Conservation (phyloP, 2,888 invertebrate genomes). For the Spisula solida region DNA sequence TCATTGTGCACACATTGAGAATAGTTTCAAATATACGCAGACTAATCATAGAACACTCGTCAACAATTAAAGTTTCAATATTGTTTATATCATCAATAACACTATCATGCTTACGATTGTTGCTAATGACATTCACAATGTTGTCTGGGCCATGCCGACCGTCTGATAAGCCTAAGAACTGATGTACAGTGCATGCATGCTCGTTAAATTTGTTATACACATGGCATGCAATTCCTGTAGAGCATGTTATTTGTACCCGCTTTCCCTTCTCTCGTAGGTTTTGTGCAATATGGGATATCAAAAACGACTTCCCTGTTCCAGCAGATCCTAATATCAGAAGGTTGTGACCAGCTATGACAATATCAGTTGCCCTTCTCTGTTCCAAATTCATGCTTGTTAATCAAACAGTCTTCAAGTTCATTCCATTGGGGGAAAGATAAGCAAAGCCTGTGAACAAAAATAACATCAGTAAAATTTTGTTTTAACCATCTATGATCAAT, state of each 20-base stretch:
- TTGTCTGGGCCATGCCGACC: constrained; percentile 52
- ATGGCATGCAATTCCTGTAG: constrained; percentile 61
- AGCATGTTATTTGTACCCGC: constrained; percentile 59
- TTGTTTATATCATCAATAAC: constrained; percentile 32
- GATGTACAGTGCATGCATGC: constrained; percentile 47
- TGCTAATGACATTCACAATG: constrained; percentile 45
- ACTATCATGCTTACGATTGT: constrained; percentile 41
- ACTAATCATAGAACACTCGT: constrained; percentile 62
- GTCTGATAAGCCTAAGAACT: constrained; percentile 58
- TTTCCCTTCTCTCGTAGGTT: constrained; percentile 37
- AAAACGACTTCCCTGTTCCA: constrained; percentile 58
- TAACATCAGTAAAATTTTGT: too few species aligned
- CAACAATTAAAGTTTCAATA: constrained; percentile 49
- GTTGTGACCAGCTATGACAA: constrained; percentile 32
- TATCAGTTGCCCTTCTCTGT: constrained; percentile 32
- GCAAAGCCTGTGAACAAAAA: too few species aligned
- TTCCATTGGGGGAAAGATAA: too few species aligned
- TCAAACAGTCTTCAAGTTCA: too few species aligned
- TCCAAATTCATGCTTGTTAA: constrained; percentile 39
- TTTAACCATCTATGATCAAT: too few species aligned
- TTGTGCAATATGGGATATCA: constrained; percentile 35
- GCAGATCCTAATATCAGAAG: constrained; percentile 46
- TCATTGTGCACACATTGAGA: constrained; percentile 27
- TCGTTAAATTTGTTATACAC: constrained; percentile 31
- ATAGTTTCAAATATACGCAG: constrained; percentile 40